These are phyloP conservation scores for Ormyrus nitidulus DNA, from an alignment of 2,888 invertebrate species.

Conservation along the genomic window DNA sequence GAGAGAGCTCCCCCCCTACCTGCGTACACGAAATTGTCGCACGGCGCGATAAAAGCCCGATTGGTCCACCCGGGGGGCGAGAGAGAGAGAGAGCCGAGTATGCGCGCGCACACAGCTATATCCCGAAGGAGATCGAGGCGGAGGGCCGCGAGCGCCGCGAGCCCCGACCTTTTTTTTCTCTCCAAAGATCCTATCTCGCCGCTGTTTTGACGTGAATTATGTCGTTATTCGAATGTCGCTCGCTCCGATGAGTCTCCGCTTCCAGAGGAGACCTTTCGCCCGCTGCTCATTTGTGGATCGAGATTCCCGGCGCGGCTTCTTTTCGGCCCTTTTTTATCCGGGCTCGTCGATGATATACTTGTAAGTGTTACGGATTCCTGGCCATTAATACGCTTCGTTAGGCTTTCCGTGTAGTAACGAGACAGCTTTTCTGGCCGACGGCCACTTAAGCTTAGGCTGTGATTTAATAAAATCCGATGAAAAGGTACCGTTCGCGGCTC, in stretches of 20 bases:
- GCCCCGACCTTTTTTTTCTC: neutral
- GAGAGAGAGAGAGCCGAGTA: neutral
- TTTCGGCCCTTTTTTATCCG: neutral
- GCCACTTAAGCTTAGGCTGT: neutral
- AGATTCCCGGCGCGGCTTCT: constrained; percentile 16
- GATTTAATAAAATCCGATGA: constrained; percentile 20
- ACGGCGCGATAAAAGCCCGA: constrained; percentile 39
- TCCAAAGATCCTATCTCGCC: constrained; percentile 44
- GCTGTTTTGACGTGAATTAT: constrained; percentile 54
- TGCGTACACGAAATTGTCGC: constrained; percentile 39
- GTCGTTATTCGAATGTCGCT: constrained; percentile 55
- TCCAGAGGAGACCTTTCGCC: constrained; percentile 17
- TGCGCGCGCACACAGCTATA: neutral
- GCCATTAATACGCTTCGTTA: constrained; percentile 39
- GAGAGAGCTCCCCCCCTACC: neutral
- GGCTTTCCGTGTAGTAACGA: constrained; percentile 31
- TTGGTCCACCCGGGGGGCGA: constrained; percentile 31
- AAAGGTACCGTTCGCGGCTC: too few species aligned
- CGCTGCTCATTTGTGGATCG: constrained; percentile 38
- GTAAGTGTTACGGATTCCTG: constrained; percentile 38
- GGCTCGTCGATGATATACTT: constrained; percentile 14
- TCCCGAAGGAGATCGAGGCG: neutral
- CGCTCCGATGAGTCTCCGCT: constrained; percentile 1
- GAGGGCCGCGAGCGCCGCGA: constrained; percentile 2
- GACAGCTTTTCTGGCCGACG: constrained; percentile 5